Evolutionary conservation across 2,797 vertebrate genomes (phyloP).

Genomic region (Diplodus puntazzo): DNA sequence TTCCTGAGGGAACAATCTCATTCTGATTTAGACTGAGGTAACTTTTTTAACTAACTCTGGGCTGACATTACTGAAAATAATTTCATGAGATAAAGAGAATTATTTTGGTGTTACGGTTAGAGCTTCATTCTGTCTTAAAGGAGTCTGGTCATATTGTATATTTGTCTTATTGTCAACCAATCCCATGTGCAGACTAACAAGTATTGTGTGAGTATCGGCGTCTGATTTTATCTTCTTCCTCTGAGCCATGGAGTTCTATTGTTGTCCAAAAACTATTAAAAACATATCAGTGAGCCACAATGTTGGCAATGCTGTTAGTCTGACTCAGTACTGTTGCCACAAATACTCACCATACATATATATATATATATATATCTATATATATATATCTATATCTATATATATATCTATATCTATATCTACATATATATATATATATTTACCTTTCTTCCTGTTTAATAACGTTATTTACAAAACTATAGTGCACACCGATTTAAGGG

Average conservation of each 20-base stretch:
- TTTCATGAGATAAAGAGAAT: too few species aligned
- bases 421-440: too few species aligned
- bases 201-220: neutral
- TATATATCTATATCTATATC: too few species aligned
- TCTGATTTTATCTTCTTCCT: neutral
- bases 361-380: too few species aligned
- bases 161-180: slow-evolving; percentile 6
- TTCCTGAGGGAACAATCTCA: slow-evolving; percentile 8
- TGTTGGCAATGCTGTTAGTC: neutral
- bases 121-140: neutral
- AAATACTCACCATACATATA: neutral
- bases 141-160: neutral
- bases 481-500: neutral
- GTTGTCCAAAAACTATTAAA: neutral
- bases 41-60: neutral
- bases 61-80: neutral
- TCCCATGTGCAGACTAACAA: slow-evolving; percentile 2
- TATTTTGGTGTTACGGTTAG: neutral
- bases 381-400: too few species aligned
- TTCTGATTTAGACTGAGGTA: neutral
- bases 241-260: neutral
- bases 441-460: too few species aligned
- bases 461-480: too few species aligned
- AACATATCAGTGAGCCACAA: neutral
- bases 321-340: neutral